Evolutionary conservation across 2,797 vertebrate genomes (phyloP).

Genomic region (Phataginus tetradactyla): DNA sequence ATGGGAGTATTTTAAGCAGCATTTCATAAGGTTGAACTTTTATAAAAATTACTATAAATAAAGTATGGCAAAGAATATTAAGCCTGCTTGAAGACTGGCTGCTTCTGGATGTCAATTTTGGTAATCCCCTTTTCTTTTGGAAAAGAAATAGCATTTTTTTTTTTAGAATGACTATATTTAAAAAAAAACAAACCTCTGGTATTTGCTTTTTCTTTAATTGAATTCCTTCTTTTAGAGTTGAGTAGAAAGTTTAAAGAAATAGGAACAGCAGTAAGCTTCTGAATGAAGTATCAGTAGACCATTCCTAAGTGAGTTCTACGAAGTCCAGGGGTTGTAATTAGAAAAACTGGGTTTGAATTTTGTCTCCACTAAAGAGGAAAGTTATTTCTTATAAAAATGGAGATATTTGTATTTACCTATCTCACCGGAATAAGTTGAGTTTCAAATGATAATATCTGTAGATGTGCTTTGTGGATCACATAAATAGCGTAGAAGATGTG

Average conservation of each 20-base stretch:
- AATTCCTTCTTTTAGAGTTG: not conserved
- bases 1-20: not conserved
- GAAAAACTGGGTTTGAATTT: not conserved
- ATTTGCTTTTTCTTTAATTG: not conserved
- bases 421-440: not conserved
- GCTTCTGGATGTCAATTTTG: not conserved
- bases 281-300: not conserved
- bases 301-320: not conserved
- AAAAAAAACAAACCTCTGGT: not conserved
- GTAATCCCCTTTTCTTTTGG: not conserved
- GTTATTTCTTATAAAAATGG: not conserved
- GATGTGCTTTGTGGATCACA: not conserved
- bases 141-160: not conserved
- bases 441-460: not conserved
- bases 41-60: not conserved
- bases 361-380: not conserved
- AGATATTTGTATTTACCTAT: not conserved
- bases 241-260: constrained; percentile 4
- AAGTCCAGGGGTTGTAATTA: not conserved
- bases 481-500: not conserved
- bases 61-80: not conserved
- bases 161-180: not conserved
- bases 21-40: not conserved
- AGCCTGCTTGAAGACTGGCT: not conserved
- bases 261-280: not conserved